Evolutionary conservation across 2,888 invertebrate genomes (phyloP).

Genomic region (Callyntrura guangdongensis): DNA sequence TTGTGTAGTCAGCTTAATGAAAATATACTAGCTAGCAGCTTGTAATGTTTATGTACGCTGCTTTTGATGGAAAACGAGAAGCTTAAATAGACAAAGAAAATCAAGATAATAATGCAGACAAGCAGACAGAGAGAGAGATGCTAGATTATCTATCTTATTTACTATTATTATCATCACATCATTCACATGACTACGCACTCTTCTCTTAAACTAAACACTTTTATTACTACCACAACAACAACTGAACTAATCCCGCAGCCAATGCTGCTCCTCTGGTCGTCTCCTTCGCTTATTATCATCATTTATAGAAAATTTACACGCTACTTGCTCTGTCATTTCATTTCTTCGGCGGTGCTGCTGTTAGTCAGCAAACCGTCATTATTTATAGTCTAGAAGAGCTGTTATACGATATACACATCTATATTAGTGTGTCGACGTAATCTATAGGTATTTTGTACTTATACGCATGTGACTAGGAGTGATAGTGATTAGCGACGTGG

Average conservation of each 20-base stretch:
- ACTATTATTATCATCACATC: slow-evolving; percentile 15
- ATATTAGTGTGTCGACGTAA: not conserved
- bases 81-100: too few species aligned
- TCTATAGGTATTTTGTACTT: not conserved
- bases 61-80: not conserved
- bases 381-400: not conserved
- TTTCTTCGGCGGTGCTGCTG: slow-evolving; percentile 23
- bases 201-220: not conserved
- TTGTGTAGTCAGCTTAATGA: slow-evolving; percentile 20
- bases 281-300: not conserved
- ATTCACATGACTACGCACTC: slow-evolving; percentile 46
- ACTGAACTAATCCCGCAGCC: not conserved
- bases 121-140: not conserved
- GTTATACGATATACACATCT: not conserved
- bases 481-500: not conserved
- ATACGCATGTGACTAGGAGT: not conserved
- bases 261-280: slow-evolving; percentile 14
- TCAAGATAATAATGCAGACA: not conserved
- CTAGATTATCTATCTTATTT: slow-evolving; percentile 35
- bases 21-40: not conserved
- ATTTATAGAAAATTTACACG: not conserved
- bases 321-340: slow-evolving; percentile 6
- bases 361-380: not conserved
- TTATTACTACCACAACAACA: not conserved
- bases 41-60: too few species aligned